Base-by-base conservation (phyloP, 1,140 invertebrate genomes). In the Drosophila tropicalis region DNA sequence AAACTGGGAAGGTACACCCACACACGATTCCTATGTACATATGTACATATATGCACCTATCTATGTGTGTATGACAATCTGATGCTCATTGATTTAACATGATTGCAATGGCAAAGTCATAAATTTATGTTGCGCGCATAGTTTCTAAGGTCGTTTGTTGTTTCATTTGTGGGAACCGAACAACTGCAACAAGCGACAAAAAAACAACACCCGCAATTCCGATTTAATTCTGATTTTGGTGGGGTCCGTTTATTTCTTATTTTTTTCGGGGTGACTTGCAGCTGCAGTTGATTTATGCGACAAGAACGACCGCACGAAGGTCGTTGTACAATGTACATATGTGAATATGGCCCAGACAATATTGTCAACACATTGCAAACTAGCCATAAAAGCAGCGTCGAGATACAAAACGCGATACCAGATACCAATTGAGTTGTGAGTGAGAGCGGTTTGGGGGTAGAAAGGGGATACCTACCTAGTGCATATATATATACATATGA, bases 271-370 rank as follows among this genome's bases (percentile, higher is more conserved):
- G 32, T 65, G 71, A 76, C 65, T 77, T 77, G 75, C 75, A 77
- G 75, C 75, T 77, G 74, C 74, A 70, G 56, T 70, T 87, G 84
- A 87, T 87, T 87, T 87, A 87, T 90, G 70, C 77, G 81, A 83
- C 79, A 83, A 71, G 72, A 79, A 67, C 76, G 62, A 76, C 72
- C 63, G 17, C 44, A 47, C 72, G 82, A 86, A 86, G 82, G 82
- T 83, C 82, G 84, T 79, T 72, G 79, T 83, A 79, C 83, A 87
- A 25, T 3, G 4, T 25, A 25, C 29, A 29, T 29, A 29, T 29
- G 29, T 29, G 29, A 29, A 29, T 29, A 83, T 89, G 84, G 84
- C 83, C 6, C n/a, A 57, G n/a, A 36, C 79, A 83, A 77, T 89
- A 87, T 87, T 87, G 83, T 87, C 83, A 87, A 89, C 84, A 86